Base-by-base conservation (phyloP, 1,140 invertebrate species). In the Alviniconcha marisindica region DNA sequence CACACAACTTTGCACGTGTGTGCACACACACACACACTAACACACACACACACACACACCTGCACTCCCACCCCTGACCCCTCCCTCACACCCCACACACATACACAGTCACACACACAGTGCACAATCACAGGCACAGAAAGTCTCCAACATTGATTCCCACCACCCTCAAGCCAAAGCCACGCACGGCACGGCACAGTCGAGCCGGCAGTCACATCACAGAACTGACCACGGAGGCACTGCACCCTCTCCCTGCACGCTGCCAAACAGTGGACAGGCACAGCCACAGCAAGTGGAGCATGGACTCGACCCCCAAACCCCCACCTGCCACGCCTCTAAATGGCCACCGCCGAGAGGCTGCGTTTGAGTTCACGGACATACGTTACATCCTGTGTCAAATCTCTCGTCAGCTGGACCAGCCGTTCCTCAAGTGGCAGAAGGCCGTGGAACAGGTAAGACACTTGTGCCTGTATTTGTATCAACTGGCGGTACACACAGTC, bases 391-490 rank as follows among this genome's bases (percentile, higher is more conserved):
- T 85, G 40, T 31, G 42, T 14, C 77, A 83, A 40, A 85, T 85
- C 7, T 77, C 44, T 18, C 15, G 42, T 15, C 74, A 83, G 10
- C 81, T 82, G 74, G 84, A 83, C 81, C 44, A 66, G 42, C 51
- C 78, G 10, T 85, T 71, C 44, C 38, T 73, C 7, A 42, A 82
- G 48, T 85, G 84, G 84, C 74, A 77, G 81, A 83, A 85, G 85
- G 87, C 88, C 77, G 85, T 86, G 87, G 88, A 85, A 56, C 33
- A 79, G 40, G 87, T 88, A 84, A 87, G 89, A 84, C 86, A 87
- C 44, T 48, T 89, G 87, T 88, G 89, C 86, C 87, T 87, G 85
- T 89, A 89, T 83, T 87, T 89, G 87, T 82, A 85, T 87, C 84
- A 89, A 84, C n/a, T n/a, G n/a, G n/a, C n/a, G n/a, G n/a, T n/a